Base-by-base conservation (phyloP, 2,888 invertebrate genomes). In the Xestia xanthographa region DNA sequence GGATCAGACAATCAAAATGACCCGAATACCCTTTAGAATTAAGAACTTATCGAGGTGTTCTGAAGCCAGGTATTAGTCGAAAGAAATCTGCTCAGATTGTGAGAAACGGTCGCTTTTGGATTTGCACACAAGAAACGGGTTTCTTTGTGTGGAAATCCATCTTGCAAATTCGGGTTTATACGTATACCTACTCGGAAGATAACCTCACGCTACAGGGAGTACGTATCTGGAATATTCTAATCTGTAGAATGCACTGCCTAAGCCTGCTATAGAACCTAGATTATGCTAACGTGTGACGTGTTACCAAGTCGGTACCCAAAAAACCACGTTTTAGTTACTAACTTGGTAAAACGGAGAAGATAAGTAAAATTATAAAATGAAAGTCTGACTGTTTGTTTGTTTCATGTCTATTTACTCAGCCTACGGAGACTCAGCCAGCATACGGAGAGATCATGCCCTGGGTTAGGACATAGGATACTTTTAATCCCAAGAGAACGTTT, bases 181-280 rank as follows among this genome's bases (percentile, higher is more conserved):
- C 14, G 22, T 26, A 20, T 14, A 26, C 41, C n/a, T 41, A 67
- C 78, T 22, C 26, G 26, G 22, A 26, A 48, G 48, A 68, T 76
- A 76, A 58, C 48, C 20, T 41, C 41, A 0, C 38, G 20, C 14
- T 20, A n/a, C 14, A n/a, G 45, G 6, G 11, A n/a, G 58, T 58
- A 58, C 29, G 12, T 38, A 38, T n/a, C 8, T 1, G 6, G 17
- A 60, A 26, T 56, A 76, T 34, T 41, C 58, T 68, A 41, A 66
- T 78, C 58, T 34, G 14, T 29, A 78, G 29, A 41, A 38, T 58
- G 38, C 26, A 56, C 14, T 38, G n/a, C 29, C 38, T 9, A 38
- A 20, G 22, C 26, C 2, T 26, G 8, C 17, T 11, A 34, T 17
- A 50, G 14, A 34, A 56, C 56, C 11, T 34, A 26, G 45, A 8